phyloP scores from a whole-genome alignment of 2,797 vertebrate species.

The Crenichthys baileyi region DNA sequence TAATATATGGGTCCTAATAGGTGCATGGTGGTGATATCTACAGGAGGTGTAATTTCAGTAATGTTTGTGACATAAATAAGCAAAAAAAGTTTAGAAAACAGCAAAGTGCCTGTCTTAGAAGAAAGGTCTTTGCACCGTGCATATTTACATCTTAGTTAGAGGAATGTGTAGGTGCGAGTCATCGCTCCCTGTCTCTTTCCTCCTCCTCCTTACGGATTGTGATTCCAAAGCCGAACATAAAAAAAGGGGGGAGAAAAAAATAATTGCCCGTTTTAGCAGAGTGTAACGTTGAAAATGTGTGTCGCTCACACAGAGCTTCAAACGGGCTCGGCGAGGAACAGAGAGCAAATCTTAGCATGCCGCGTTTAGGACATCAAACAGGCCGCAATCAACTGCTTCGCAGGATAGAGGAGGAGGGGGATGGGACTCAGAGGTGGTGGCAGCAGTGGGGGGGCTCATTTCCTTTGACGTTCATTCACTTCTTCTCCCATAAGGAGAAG shows the following conservation, averaged over 20 bases:
- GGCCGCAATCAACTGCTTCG: slow-evolving; percentile 80
- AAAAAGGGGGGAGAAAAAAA: slow-evolving; percentile 57
- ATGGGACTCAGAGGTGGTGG: slow-evolving; percentile 55
- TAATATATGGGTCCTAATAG: slow-evolving; percentile 80
- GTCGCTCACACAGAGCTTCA: slow-evolving; percentile 81
- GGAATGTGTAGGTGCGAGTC: slow-evolving; percentile 75
- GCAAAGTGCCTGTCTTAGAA: slow-evolving; percentile 72
- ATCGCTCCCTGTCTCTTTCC: slow-evolving; percentile 63
- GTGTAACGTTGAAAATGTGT: slow-evolving; percentile 81
- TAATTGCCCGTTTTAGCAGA: slow-evolving; percentile 84
- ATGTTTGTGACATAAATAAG: slow-evolving; percentile 68
- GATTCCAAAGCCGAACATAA: slow-evolving; percentile 73
- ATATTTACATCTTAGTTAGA: slow-evolving; percentile 78
- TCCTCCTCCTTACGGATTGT: slow-evolving; percentile 58
- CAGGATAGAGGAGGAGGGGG: slow-evolving; percentile 54
- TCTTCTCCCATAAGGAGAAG: slow-evolving; percentile 67
- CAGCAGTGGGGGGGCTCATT: slow-evolving; percentile 57
- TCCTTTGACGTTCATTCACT: slow-evolving; percentile 74
- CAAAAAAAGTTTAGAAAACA: slow-evolving; percentile 72
- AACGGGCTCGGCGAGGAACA: slow-evolving; percentile 75
- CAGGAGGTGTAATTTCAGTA: slow-evolving; percentile 76
- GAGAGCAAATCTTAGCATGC: slow-evolving; percentile 83
- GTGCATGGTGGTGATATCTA: slow-evolving; percentile 76
- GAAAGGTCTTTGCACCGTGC: slow-evolving; percentile 70
- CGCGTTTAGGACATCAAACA: slow-evolving; percentile 85